A percentile compares a stretch with the other conserved stretches of the same genome.
phyloP scores from a whole-genome alignment of 2,888 invertebrate species.

The Cepaea hortensis region DNA sequence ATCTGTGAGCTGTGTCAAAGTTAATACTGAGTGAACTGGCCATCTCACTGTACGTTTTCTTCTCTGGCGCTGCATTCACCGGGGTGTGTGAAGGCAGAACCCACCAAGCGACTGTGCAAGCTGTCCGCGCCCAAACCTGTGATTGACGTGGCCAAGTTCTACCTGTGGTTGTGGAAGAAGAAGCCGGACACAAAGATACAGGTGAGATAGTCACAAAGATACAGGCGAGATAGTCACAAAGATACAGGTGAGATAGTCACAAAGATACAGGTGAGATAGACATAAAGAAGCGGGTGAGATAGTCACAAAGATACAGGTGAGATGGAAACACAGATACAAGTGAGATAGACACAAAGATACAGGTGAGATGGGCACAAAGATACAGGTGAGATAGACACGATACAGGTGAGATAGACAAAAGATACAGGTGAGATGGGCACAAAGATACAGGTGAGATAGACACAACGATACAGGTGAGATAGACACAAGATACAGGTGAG shows the following conservation, averaged over 20 bases:
- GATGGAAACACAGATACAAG: constrained; percentile 4
- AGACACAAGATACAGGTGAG: background rate
- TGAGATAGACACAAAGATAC: background rate
- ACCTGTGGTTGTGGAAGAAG: constrained; percentile 46
- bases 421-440: background rate
- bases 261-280: too few relatives aligned
- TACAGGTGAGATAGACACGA: background rate
- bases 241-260: background rate
- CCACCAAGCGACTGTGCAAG: constrained; percentile 38
- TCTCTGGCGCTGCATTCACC: too few relatives aligned
- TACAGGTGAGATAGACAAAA: background rate
- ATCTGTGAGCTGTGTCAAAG: too few relatives aligned
- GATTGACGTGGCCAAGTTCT: constrained; percentile 38
- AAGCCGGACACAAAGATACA: constrained; percentile 30
- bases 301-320: too few relatives aligned
- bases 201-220: background rate
- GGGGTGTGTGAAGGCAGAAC: background rate
- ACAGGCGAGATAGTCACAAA: background rate
- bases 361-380: background rate
- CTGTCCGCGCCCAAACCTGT: constrained; percentile 33
- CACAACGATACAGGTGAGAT: background rate
- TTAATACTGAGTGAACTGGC: too few relatives aligned
- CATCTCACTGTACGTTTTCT: too few relatives aligned
- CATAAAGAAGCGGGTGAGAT: background rate
- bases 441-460: background rate